phyloP scores from a whole-genome alignment of 2,113 vertebrate species.

The Dermatemys mawii region DNA sequence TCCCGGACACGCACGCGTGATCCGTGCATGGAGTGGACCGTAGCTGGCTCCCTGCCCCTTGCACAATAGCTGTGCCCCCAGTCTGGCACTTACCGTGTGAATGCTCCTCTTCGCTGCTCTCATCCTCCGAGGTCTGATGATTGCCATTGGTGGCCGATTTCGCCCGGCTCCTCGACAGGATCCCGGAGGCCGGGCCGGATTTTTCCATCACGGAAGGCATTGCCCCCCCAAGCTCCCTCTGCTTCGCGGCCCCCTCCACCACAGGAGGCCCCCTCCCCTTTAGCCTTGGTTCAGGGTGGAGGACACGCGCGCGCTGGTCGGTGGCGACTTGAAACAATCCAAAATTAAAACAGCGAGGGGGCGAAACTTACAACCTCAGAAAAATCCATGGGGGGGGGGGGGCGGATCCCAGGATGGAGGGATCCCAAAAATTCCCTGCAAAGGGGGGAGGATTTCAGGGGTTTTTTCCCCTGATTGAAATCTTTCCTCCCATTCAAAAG shows the following conservation, averaged over 20 bases:
- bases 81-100: constrained; percentile 74
- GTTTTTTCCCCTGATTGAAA: not conserved
- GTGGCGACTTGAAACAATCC: not conserved
- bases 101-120: constrained; percentile 83
- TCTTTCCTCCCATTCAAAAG: not conserved
- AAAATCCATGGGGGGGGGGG: not conserved
- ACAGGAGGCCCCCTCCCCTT: not conserved
- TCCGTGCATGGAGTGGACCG: not conserved
- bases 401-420: not conserved
- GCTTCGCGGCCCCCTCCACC: constrained; percentile 3
- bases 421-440: not conserved
- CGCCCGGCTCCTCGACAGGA: constrained; percentile 89
- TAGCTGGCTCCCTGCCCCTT: not conserved
- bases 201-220: constrained; percentile 94
- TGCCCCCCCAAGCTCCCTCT: constrained; percentile 51
- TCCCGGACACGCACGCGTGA: not conserved
- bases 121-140: constrained; percentile 79
- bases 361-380: not conserved
- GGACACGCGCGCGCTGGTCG: not conserved
- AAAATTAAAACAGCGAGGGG: not conserved
- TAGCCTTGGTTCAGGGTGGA: not conserved
- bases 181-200: constrained; percentile 81
- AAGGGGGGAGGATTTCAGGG: not conserved
- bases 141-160: constrained; percentile 88
- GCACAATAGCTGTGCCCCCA: constrained; percentile 16